Evolutionary conservation across 2,888 invertebrate species (phyloP).

Genomic region (Drosophila neonasuta): DNA sequence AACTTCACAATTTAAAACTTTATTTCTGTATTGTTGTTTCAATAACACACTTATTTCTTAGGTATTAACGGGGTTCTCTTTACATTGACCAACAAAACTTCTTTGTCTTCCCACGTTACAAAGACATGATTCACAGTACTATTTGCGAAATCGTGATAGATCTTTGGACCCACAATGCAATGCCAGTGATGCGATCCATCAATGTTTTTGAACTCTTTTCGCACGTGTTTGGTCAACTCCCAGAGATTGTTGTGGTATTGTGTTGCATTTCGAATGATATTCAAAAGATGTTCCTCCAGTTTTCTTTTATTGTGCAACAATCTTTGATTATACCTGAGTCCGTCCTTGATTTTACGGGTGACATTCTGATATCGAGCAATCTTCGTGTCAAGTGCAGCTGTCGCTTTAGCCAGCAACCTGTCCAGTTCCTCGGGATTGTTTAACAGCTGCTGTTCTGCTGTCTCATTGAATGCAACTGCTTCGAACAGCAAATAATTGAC

Average conservation of each 20-base stretch:
- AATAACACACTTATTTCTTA: not conserved
- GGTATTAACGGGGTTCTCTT: not conserved
- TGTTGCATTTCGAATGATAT: not conserved
- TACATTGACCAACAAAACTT: constrained; percentile 1
- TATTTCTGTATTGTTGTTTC: not conserved
- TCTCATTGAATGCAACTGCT: not conserved
- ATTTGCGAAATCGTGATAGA: not conserved
- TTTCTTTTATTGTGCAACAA: not conserved
- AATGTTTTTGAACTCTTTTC: not conserved
- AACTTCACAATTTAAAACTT: not conserved
- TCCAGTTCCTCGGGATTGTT: not conserved
- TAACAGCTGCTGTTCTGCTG: not conserved
- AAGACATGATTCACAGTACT: not conserved
- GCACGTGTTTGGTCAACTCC: not conserved
- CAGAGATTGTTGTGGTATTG: not conserved
- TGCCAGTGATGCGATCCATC: not conserved
- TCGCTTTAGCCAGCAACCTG: not conserved
- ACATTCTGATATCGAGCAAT: not conserved
- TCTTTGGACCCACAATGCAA: constrained; percentile 1
- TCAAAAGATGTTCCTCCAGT: not conserved
- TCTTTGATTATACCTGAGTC: not conserved
- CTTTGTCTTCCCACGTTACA: not conserved
- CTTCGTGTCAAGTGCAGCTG: not conserved
- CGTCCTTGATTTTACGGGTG: not conserved
- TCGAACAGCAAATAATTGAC: not conserved